Conservation (phyloP, 2,888 invertebrate genomes). For the Ennomos quercinarius region DNA sequence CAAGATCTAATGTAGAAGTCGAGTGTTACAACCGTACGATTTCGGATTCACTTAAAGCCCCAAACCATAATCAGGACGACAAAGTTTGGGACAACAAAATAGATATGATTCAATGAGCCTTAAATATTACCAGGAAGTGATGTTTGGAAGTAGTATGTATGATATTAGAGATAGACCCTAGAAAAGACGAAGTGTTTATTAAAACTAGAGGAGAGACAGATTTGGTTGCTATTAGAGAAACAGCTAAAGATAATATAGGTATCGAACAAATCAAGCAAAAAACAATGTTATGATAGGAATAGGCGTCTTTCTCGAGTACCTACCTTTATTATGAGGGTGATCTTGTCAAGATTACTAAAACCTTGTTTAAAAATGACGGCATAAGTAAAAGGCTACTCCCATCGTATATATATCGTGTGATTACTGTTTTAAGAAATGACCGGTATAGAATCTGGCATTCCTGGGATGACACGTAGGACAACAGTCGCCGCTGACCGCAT, state of each 20-base stretch:
- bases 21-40: conserved; percentile 2
- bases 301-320: no score
- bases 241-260: no score
- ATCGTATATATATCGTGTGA: neutral
- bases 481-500: no score
- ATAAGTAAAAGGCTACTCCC: neutral
- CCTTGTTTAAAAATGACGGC: no score
- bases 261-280: no score
- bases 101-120: neutral
- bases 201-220: neutral
- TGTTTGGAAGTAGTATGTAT: neutral
- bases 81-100: neutral
- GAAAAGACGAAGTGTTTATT: neutral
- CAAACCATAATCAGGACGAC: neutral
- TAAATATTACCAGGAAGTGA: conserved; percentile 2
- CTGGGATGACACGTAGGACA: neutral
- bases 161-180: neutral
- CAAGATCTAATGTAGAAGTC: neutral
- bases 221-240: no score
- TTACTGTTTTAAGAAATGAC: neutral
- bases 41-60: neutral
- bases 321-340: no score
- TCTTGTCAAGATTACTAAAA: no score
- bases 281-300: no score
- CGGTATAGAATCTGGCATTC: neutral